Evolutionary conservation across 23 tunicate genomes (phyloP), one percentile per base, ranked within the genome.

Genomic region (Phallusia fumigata): DNA sequence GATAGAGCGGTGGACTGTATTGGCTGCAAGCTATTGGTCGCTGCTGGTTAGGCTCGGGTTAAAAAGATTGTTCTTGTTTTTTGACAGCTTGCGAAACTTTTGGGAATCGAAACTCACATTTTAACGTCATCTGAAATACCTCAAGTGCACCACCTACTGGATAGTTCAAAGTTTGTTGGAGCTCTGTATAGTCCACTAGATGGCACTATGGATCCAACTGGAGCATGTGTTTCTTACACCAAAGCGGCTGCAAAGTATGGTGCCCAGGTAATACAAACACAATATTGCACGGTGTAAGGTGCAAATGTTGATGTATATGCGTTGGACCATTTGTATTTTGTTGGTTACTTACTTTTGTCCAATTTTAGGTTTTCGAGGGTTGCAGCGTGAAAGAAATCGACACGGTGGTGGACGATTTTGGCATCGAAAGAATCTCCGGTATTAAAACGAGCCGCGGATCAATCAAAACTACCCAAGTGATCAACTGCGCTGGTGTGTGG

Each of bases 141-240:
- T 21, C 86, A 91, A 31, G 50, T 91, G 19, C 90, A 91, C 78
- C 96, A 90, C n/a, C 88, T 86, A 22, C 78, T 91, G 78, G 89
- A 91, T 53, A 79, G 74, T 53, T 78, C 90, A 0, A 89, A 91
- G 19, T 45, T 86, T 15, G 64, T 82, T 53, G 96, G 96, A 3
- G 86, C 96, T 28, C 33, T 77, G 36, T 91, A 91, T 76, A 91
- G 91, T 64, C 96, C 96, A 33, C 69, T 65, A 32, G 96, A 91
- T 79, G 96, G 96, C 72, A 91, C 96, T 34, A 91, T 91, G 84
- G 96, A 91, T 65, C 96, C 96, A 28, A 65, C 96, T 12, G 96
- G 96, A 19, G 78, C 96, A 33, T 91, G 96, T 44, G 44, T 84
- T 18, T 86, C 96, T 18, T 86, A 85, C 32, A 86, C 96, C 32